These are phyloP conservation scores for Oncopodura yosiiana DNA, from an alignment of 1,140 invertebrate genomes.

Conservation along the genomic window DNA sequence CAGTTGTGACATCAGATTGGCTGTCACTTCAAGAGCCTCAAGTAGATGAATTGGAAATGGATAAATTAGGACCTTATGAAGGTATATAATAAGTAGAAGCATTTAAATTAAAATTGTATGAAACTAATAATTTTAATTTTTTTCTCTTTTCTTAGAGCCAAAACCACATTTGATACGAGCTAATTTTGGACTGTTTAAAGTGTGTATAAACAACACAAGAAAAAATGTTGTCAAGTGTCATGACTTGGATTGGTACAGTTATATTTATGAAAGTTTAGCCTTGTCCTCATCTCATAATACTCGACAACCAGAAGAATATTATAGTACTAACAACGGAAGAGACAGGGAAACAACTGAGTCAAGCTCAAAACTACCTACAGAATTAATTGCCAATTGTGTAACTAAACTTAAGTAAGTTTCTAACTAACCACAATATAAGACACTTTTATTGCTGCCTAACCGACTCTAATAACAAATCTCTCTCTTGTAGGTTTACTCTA, in stretches of 20 bases:
- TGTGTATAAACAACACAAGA: constrained; percentile 20
- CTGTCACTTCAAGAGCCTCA: constrained; percentile 31
- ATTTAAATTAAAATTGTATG: background rate
- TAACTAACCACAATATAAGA: background rate
- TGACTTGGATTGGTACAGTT: constrained; percentile 32
- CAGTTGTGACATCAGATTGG: constrained; percentile 33
- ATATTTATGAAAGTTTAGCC: too few species aligned
- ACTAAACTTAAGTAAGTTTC: constrained; percentile 30
- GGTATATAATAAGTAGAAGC: background rate
- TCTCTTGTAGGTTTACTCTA: constrained; percentile 30
- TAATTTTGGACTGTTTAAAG: constrained; percentile 34
- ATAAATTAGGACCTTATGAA: constrained; percentile 33
- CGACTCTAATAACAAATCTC: background rate
- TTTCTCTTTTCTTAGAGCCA: too few species aligned
- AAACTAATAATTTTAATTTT: background rate
- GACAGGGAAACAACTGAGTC: constrained; percentile 16
- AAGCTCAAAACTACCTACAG: constrained; percentile 30
- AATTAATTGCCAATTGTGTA: constrained; percentile 33
- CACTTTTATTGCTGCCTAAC: background rate
- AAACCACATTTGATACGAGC: constrained; percentile 32
- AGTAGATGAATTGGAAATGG: constrained; percentile 31
- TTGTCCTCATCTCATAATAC: constrained; percentile 18
- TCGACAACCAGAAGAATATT: constrained; percentile 3
- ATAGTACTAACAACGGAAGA: too few species aligned
- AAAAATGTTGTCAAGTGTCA: constrained; percentile 18